Percentiles rank a stretch among this genome's conserved stretches.
Conservation (phyloP, 1,140 invertebrate species). For the Microvelia longipes region DNA sequence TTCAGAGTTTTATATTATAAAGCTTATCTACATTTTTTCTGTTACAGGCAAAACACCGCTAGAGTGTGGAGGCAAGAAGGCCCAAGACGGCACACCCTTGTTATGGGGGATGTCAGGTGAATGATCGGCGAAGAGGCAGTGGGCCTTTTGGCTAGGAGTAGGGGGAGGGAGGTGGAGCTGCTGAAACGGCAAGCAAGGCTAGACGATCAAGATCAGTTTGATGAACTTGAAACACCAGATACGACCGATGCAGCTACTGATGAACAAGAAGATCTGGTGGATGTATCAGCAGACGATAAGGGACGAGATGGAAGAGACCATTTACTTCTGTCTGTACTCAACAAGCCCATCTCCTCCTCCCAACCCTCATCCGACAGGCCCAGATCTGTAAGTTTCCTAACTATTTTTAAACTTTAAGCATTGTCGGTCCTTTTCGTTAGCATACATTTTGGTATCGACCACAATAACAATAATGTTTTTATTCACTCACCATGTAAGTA, state of each 20-base stretch:
- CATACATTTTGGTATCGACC: too few relatives aligned
- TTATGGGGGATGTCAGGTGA: constrained; percentile 21
- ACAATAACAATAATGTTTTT: too few relatives aligned
- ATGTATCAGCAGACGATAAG: background rate
- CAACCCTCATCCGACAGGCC: constrained; percentile 13
- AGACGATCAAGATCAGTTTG: constrained; percentile 21
- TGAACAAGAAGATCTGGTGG: background rate
- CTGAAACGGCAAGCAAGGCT: constrained; percentile 33
- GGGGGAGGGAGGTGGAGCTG: constrained; percentile 42
- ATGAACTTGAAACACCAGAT: constrained; percentile 19
- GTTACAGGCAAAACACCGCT: too few relatives aligned
- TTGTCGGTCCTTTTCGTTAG: too few relatives aligned
- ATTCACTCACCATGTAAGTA: too few relatives aligned
- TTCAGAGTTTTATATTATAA: too few relatives aligned
- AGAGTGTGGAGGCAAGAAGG: constrained; percentile 12
- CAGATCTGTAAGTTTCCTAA: background rate
- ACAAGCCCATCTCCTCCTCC: constrained; percentile 29
- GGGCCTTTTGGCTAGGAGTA: constrained; percentile 37
- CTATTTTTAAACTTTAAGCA: too few relatives aligned
- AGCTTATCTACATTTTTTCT: too few relatives aligned
- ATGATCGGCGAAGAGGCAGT: constrained; percentile 24
- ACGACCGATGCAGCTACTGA: background rate
- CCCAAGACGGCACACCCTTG: constrained; percentile 21
- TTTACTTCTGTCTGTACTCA: constrained; percentile 41
- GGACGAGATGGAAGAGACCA: constrained; percentile 31